phyloP scores from a whole-genome alignment of 2,888 invertebrate genomes.

The Mantis religiosa region DNA sequence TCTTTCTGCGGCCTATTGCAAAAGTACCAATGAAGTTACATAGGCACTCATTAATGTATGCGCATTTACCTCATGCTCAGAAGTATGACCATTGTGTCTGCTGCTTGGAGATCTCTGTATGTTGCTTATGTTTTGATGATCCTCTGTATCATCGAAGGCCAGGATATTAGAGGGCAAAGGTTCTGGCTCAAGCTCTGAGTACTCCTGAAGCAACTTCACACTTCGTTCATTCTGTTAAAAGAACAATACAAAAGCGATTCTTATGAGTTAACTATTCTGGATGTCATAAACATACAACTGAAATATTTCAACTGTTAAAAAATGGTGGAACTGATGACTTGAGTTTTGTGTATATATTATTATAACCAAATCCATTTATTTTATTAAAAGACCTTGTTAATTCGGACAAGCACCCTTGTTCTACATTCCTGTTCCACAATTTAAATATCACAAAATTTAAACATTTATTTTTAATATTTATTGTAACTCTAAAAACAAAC shows the following conservation, averaged over 20 bases:
- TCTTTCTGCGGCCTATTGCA: not conserved
- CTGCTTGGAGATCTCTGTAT: not conserved
- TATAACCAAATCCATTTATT: not conserved
- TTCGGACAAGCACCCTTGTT: too few species aligned
- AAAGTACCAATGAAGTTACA: not conserved
- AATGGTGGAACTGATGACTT: not conserved
- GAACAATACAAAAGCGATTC: not conserved
- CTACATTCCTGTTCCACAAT: too few species aligned
- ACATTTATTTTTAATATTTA: too few species aligned
- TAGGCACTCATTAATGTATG: not conserved
- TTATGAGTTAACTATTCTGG: not conserved
- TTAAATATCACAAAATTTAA: too few species aligned
- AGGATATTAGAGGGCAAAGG: not conserved
- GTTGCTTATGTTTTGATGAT: not conserved
- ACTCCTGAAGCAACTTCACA: slow-evolving; percentile 35
- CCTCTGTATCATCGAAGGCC: not conserved
- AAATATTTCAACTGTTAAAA: not conserved
- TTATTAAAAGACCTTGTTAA: too few species aligned
- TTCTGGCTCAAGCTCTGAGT: slow-evolving; percentile 24
- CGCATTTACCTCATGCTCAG: not conserved
- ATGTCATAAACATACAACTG: not conserved
- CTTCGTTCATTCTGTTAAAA: slow-evolving; percentile 36
- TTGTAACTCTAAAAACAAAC: too few species aligned
- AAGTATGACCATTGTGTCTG: not conserved
- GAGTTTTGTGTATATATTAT: too few species aligned